Evolutionary conservation across 2,113 vertebrate genomes (phyloP), one percentile per base, ranked within the genome.

Genomic region (Xyrauchen texanus): DNA sequence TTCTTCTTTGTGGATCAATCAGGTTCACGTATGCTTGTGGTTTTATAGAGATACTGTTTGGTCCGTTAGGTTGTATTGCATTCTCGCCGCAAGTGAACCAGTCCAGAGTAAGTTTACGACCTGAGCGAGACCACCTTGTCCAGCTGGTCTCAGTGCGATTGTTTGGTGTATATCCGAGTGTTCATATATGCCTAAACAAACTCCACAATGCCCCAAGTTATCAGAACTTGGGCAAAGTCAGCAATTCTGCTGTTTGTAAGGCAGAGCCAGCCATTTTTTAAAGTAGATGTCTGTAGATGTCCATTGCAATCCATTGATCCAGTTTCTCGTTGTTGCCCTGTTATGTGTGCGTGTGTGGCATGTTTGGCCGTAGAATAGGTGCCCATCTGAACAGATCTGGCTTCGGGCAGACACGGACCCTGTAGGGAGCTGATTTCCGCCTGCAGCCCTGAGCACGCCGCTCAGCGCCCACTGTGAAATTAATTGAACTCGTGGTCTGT

Each of bases 401-500:
- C 81, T 70, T 53, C 4, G 11, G 55, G 58, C 55, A 9, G 53
- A 4, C 55, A 42, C 68, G 7, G 76, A 49, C 44, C 68, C 69
- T 46, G 60, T 65, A 13, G 76, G 76, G 46, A 60, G 63, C 51
- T 21, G 77, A 69, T 78, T 62, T 60, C 60, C 15, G 47, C 49
- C 69, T 47, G 21, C 21, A 34, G 21, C 21, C 21, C 21, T 34
- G 34, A 81, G 21, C 84, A 81, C 85, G 82, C 84, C 15, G 44
- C 78, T 84, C 44, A 80, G 85, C 60, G 79, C 91, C 87, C 81
- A 90, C 91, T 91, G 91, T 91, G 92, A 92, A 90, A 91, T 90
- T 88, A 93, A 92, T 93, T 92, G 89, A 90, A 91, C 84, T 90
- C 83, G 81, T 87, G 89, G 88, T 90, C 85, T 80, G 80, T 60